A percentile compares a stretch with the other conserved stretches of the same genome.
Conservation (phyloP, 2,797 vertebrate genomes). For the Perodicticus potto region DNA sequence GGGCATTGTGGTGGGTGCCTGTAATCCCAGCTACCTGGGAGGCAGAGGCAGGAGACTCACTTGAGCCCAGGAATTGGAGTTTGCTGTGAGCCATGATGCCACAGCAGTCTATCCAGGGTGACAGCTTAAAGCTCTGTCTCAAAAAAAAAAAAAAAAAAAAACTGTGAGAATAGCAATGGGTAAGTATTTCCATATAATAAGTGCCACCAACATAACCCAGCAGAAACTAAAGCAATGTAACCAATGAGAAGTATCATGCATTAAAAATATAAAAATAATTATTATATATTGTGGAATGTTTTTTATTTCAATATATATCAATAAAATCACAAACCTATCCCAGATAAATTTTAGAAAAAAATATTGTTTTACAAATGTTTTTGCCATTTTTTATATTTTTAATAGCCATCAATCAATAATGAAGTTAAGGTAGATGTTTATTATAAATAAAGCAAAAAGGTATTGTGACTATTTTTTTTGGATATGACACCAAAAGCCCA, state of each 20-base stretch:
- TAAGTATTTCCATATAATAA: constrained; percentile 82
- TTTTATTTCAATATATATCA: neutral
- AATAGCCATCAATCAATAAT: neutral
- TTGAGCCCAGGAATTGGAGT: too few relatives aligned
- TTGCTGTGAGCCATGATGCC: too few relatives aligned
- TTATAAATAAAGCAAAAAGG: neutral
- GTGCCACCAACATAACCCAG: constrained; percentile 69
- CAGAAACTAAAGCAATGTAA: neutral
- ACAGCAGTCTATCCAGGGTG: too few relatives aligned
- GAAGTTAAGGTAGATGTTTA: neutral
- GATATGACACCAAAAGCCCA: neutral
- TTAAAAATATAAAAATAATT: neutral
- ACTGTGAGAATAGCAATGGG: constrained; percentile 79
- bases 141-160: too few relatives aligned
- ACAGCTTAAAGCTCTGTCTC: too few relatives aligned
- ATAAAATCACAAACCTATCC: neutral
- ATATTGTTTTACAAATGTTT: neutral
- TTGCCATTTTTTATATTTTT: neutral
- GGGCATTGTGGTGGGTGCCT: too few relatives aligned
- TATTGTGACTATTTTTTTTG: neutral
- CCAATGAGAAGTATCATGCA: constrained; percentile 57
- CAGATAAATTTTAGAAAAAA: neutral
- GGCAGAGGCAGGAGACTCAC: too few relatives aligned
- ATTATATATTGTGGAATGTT: neutral
- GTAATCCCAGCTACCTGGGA: too few relatives aligned